These are phyloP conservation scores for Vandiemenella viatica DNA, from an alignment of 2,888 invertebrate species.

Conservation along the genomic window DNA sequence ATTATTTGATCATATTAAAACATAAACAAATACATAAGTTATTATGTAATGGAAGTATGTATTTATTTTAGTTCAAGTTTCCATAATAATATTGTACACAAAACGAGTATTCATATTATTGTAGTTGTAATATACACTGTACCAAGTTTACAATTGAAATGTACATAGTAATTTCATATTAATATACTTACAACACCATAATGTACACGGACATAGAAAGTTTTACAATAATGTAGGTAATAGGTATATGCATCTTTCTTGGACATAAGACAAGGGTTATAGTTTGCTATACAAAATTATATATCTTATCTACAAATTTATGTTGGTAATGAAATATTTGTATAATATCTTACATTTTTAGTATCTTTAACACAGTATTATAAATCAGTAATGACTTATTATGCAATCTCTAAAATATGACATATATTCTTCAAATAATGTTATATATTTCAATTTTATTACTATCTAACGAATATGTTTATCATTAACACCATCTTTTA, in stretches of 20 bases:
- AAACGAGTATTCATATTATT: neutral
- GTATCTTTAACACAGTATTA: neutral
- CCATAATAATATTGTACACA: neutral
- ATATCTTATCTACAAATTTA: neutral
- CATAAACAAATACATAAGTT: too few relatives aligned
- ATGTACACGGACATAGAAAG: neutral
- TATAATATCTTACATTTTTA: neutral
- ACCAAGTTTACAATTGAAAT: neutral
- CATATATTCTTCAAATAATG: neutral
- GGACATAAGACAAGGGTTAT: neutral
- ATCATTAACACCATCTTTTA: neutral
- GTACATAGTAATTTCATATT: neutral
- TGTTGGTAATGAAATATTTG: neutral
- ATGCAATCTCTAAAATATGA: neutral
- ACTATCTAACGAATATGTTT: neutral
- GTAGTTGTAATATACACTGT: neutral
- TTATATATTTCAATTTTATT: neutral
- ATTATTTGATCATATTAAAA: too few relatives aligned
- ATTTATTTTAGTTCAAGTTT: neutral
- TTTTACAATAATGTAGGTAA: neutral
- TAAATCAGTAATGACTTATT: neutral
- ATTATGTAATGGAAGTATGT: neutral
- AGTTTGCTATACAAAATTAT: neutral
- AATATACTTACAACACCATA: too few relatives aligned
- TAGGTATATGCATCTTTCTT: neutral